Evolutionary conservation across 2,888 invertebrate genomes (phyloP), one percentile per base, ranked within the genome.

Genomic region (Diarsia rubi): DNA sequence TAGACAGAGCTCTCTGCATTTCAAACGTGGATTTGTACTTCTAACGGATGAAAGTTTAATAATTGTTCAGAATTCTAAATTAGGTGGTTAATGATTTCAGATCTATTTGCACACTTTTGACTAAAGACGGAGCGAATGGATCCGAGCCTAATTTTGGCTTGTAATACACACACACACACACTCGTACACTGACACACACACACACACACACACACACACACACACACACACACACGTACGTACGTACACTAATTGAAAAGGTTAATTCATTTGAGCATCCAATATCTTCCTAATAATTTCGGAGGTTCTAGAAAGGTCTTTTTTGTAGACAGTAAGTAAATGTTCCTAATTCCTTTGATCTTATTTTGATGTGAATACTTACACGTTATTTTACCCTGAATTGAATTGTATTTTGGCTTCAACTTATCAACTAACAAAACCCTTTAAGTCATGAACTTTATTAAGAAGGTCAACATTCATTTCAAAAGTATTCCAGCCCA

Each of bases 1-100:
- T 95, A 92, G 91, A 91, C 90, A 86, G 86, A 79, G 79, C 76
- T 84, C 88, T 86, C 85, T 86, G 86, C 86, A 85, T 86, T 87
- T 83, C 81, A 81, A 88, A 87, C 82, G 81, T 80, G 78, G 86
- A 84, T 88, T 87, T 84, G 82, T 84, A 83, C 65, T 79, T 68
- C 69, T 84, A 79, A 84, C 78, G 70, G 76, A 83, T 71, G 69
- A 79, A 87, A 78, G 74, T 75, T 83, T 67, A 71, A 85, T 75
- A 59, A 81, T 74, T 69, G 60, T 78, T 79, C 47, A 27, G 27
- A 74, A 79, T 69, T 83, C 42, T 60, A 49, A 70, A 78, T 63
- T 64, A 27, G 57, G 62, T 16, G 16, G 42, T 42, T 16, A n/a
- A 42, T 12, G 14, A 12, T 24, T 72, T 37, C 12, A 21, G 47